Percentiles rank a stretch among this genome's conserved stretches.
Evolutionary conservation across 2,797 vertebrate genomes (phyloP).

Genomic region (Allobates femoralis): DNA sequence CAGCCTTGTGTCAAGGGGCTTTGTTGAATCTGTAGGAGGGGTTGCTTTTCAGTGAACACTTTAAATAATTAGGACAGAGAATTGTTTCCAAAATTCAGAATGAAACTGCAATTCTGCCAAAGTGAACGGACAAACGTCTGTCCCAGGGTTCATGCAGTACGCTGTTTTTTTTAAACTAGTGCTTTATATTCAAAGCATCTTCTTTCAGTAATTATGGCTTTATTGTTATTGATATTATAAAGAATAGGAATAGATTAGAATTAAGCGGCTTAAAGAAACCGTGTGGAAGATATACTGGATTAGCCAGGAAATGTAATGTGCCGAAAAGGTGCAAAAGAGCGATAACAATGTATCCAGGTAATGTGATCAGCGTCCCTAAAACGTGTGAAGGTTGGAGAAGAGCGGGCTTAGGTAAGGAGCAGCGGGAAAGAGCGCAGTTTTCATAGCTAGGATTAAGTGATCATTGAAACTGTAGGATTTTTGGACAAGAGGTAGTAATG

Average conservation of each 20-base stretch:
- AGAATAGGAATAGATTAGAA: constrained; percentile 14
- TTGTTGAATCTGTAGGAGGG: constrained; percentile 33
- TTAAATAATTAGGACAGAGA: constrained; percentile 35
- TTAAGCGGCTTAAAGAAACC: not conserved
- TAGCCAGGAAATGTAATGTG: not conserved
- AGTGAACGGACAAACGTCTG: not conserved
- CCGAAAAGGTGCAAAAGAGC: constrained; percentile 7
- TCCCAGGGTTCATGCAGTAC: not conserved
- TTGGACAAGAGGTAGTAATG: not conserved
- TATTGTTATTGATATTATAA: not conserved
- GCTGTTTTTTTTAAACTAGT: not conserved
- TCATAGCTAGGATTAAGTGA: not conserved
- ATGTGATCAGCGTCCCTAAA: not conserved
- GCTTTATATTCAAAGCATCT: not conserved
- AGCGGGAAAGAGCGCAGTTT: not conserved
- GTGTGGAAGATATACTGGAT: constrained; percentile 17
- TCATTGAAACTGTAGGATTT: not conserved
- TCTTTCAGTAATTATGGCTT: not conserved
- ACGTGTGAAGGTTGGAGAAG: constrained; percentile 5
- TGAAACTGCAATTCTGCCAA: not conserved
- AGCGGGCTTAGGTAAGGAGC: not conserved
- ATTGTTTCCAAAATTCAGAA: constrained; percentile 4
- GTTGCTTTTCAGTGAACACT: not conserved
- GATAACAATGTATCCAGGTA: constrained; percentile 35
- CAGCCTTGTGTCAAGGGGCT: constrained; percentile 47